phyloP scores from a whole-genome alignment of 2,888 invertebrate genomes.

The Dastarcus helophoroides region DNA sequence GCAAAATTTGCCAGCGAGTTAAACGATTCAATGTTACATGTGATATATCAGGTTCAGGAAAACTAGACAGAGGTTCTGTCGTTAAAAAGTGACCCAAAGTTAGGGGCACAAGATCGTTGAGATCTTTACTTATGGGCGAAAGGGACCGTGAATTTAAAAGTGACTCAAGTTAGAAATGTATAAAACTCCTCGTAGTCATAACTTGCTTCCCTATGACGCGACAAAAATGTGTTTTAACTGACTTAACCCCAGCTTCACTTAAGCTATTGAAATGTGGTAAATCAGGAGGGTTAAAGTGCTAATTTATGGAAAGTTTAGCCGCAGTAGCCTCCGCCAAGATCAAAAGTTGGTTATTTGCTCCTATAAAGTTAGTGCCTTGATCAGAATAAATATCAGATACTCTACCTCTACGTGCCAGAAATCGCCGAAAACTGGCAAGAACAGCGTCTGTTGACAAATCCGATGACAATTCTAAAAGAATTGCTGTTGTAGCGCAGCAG shows the following conservation, averaged over 20 bases:
- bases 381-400: constrained; percentile 2
- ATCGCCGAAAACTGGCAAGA: background rate
- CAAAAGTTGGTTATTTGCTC: background rate
- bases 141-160: constrained; percentile 20
- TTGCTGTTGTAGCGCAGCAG: background rate
- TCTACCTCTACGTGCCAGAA: background rate
- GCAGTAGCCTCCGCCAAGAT: constrained; percentile 2
- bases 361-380: constrained; percentile 1
- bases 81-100: constrained; percentile 12
- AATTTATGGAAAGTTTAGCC: background rate
- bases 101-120: constrained; percentile 9
- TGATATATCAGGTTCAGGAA: constrained; percentile 6
- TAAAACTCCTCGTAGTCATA: constrained; percentile 19
- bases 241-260: constrained; percentile 9
- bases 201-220: constrained; percentile 15
- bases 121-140: constrained; percentile 9
- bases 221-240: too few species aligned
- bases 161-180: constrained; percentile 18
- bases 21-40: constrained; percentile 9
- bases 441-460: too few species aligned
- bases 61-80: constrained; percentile 3
- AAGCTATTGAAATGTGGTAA: too few species aligned
- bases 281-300: constrained; percentile 4
- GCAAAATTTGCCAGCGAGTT: constrained; percentile 10
- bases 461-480: background rate